Conservation (phyloP, 2,113 vertebrate genomes). For the Pterocles burchelli region DNA sequence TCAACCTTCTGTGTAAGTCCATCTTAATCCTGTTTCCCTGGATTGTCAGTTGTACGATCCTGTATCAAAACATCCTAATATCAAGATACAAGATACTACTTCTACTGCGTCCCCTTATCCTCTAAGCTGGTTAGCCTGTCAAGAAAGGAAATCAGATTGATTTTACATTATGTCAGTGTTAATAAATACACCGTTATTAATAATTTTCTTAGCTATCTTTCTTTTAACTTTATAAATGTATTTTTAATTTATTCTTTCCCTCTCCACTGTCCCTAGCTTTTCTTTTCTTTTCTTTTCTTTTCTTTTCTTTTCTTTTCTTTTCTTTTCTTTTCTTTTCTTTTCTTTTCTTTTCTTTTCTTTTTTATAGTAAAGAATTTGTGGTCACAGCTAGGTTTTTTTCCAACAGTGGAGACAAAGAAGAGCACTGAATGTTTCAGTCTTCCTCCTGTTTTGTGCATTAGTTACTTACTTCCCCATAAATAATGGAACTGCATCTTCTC, state of each 20-base stretch:
- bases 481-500: conserved; percentile 43
- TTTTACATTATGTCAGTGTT: neutral
- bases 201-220: neutral
- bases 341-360: neutral
- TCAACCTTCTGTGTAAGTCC: neutral
- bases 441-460: conserved; percentile 28
- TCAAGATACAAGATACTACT: neutral
- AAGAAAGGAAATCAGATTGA: neutral
- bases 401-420: neutral
- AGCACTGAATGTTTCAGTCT: conserved; percentile 14
- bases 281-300: neutral
- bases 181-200: neutral
- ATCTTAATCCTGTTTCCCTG: neutral
- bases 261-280: neutral
- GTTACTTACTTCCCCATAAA: conserved; percentile 37
- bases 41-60: neutral
- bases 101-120: neutral
- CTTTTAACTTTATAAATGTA: neutral
- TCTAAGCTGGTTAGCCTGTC: neutral
- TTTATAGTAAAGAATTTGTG: neutral
- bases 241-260: neutral
- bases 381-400: neutral
- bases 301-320: neutral
- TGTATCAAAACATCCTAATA: neutral
- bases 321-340: neutral